These are phyloP conservation scores for Accipiter cooperii DNA, from an alignment of 2,113 vertebrate genomes.

Conservation along the genomic window DNA sequence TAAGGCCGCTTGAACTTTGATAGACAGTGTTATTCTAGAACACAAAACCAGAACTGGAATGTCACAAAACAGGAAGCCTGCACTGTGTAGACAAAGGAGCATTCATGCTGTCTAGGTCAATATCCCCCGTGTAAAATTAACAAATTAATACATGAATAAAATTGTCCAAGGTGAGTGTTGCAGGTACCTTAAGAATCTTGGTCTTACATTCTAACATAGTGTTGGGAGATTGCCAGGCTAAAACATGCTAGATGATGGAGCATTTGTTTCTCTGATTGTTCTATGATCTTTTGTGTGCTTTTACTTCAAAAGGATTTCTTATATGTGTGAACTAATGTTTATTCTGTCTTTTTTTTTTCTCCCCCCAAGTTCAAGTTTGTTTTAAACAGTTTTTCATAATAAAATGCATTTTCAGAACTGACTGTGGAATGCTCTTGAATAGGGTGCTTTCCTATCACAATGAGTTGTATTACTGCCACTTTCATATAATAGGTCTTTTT, in stretches of 20 bases:
- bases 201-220: neutral
- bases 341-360: neutral
- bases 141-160: neutral
- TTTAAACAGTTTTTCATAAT: conserved; percentile 31
- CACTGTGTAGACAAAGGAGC: neutral
- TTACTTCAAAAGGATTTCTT: neutral
- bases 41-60: neutral
- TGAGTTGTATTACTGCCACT: neutral
- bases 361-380: neutral
- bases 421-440: neutral
- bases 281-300: neutral
- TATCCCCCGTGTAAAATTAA: neutral
- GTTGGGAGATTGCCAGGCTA: neutral
- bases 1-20: neutral
- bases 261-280: neutral
- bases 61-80: conserved; percentile 1
- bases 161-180: neutral
- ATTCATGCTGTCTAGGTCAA: neutral
- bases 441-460: neutral
- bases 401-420: conserved; percentile 9
- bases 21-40: neutral
- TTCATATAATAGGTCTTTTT: neutral
- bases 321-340: neutral
- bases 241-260: neutral
- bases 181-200: neutral